A percentile compares a stretch with the other conserved stretches of the same genome.
Evolutionary conservation across 2,797 vertebrate genomes (phyloP).

Genomic region (Neomorphus geoffroyi): DNA sequence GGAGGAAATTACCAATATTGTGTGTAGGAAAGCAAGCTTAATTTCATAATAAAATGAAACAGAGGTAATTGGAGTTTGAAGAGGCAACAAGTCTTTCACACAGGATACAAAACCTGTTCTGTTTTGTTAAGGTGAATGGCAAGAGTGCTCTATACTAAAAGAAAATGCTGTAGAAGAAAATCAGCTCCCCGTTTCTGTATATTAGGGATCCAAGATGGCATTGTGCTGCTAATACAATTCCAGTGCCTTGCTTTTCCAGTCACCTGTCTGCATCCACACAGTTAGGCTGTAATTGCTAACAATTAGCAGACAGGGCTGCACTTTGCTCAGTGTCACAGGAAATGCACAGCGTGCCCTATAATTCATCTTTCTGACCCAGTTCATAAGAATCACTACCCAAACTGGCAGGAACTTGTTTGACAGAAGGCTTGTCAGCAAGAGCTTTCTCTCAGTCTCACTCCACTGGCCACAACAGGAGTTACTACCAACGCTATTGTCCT

Average conservation of each 20-base stretch:
- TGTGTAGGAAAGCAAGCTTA: not conserved
- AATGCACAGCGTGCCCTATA: not conserved
- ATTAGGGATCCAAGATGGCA: not conserved
- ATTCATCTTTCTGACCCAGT: slow-evolving; percentile 34
- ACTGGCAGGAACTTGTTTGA: slow-evolving; percentile 14
- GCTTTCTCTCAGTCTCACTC: slow-evolving; percentile 42
- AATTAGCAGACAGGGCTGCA: not conserved
- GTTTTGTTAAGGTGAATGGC: not conserved
- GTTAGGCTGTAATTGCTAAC: not conserved
- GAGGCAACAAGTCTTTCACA: not conserved
- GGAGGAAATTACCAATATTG: not conserved
- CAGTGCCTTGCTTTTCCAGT: not conserved
- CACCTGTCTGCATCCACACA: not conserved
- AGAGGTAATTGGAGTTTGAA: not conserved
- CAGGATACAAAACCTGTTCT: not conserved
- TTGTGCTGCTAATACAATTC: not conserved
- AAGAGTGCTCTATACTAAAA: not conserved
- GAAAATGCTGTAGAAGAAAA: not conserved
- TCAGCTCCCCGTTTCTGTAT: not conserved
- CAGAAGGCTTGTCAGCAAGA: slow-evolving; percentile 52
- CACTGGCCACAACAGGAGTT: not conserved
- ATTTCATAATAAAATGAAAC: not conserved
- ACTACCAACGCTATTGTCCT: slow-evolving; percentile 1
- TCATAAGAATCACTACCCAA: not conserved
- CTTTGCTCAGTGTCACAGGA: not conserved